These are phyloP conservation scores for Nannoperca obscura DNA, from an alignment of 2,797 vertebrate species.

Conservation along the genomic window DNA sequence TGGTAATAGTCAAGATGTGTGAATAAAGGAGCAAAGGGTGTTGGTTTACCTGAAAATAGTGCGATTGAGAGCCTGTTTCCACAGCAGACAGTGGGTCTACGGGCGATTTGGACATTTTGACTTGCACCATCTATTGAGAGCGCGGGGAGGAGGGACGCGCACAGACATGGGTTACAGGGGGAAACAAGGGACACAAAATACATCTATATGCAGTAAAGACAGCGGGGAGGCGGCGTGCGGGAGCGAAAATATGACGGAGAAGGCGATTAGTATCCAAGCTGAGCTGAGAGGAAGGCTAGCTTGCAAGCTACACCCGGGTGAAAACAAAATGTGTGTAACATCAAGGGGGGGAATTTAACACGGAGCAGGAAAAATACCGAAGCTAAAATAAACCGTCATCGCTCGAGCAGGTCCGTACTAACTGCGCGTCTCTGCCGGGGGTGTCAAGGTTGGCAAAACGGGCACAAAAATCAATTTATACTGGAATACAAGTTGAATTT, in stretches of 20 bases:
- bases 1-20: background rate
- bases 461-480: background rate
- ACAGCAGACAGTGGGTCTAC: slow-evolving; percentile 85
- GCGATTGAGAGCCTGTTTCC: slow-evolving; percentile 85
- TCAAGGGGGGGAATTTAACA: background rate
- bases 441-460: slow-evolving; percentile 33
- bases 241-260: slow-evolving; percentile 6
- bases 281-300: background rate
- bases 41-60: slow-evolving; percentile 87
- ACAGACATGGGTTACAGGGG: slow-evolving; percentile 78
- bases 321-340: slow-evolving; percentile 22
- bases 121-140: slow-evolving; percentile 87
- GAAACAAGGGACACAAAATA: slow-evolving; percentile 66
- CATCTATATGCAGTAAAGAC: slow-evolving; percentile 69
- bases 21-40: slow-evolving; percentile 11
- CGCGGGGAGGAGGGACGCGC: slow-evolving; percentile 79
- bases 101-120: slow-evolving; percentile 89
- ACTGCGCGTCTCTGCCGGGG: slow-evolving; percentile 58
- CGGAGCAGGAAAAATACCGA: slow-evolving; percentile 30
- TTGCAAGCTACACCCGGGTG: background rate
- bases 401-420: slow-evolving; percentile 68
- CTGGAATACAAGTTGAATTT: background rate
- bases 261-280: slow-evolving; percentile 13
- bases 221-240: slow-evolving; percentile 39
- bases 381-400: slow-evolving; percentile 59